These are phyloP conservation scores for Nowickia ferox DNA, from an alignment of 2,888 invertebrate genomes.

Conservation along the genomic window DNA sequence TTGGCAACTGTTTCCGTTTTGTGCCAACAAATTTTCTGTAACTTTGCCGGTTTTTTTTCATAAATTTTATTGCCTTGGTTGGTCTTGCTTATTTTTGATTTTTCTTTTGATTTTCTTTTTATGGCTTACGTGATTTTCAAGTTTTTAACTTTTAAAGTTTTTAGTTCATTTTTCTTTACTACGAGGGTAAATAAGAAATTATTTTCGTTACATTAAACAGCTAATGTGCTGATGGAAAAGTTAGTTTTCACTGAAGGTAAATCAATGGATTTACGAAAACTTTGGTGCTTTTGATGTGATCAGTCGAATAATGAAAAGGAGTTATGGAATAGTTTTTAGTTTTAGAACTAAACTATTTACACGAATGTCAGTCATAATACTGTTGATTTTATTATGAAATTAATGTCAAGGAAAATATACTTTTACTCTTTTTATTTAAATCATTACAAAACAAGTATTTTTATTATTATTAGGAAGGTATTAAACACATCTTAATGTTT, in stretches of 20 bases:
- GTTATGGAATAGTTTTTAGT: too few relatives aligned
- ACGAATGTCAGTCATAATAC: too few relatives aligned
- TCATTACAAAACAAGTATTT: too few relatives aligned
- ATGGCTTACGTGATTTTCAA: neutral
- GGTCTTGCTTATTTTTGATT: conserved; percentile 3
- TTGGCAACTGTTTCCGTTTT: conserved; percentile 69
- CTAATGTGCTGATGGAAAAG: neutral
- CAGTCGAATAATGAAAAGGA: too few relatives aligned
- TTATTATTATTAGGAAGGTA: too few relatives aligned
- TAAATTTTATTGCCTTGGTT: conserved; percentile 18
- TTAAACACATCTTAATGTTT: too few relatives aligned
- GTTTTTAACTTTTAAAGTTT: neutral
- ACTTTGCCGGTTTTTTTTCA: conserved; percentile 32
- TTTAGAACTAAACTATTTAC: too few relatives aligned
- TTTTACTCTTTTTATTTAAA: too few relatives aligned
- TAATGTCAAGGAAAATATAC: too few relatives aligned
- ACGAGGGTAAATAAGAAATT: conserved; percentile 22
- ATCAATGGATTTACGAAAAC: neutral
- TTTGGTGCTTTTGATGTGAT: neutral
- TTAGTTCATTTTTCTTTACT: neutral
- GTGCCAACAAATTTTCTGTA: conserved; percentile 54
- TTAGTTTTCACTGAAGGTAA: too few relatives aligned
- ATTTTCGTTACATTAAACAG: neutral
- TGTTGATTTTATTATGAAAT: too few relatives aligned
- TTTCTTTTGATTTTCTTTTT: neutral